Percentiles rank a stretch among this genome's conserved stretches.
These are phyloP conservation scores for Parauchenoglanis ngamensis DNA, from an alignment of 2,797 vertebrate genomes.

Conservation along the genomic window DNA sequence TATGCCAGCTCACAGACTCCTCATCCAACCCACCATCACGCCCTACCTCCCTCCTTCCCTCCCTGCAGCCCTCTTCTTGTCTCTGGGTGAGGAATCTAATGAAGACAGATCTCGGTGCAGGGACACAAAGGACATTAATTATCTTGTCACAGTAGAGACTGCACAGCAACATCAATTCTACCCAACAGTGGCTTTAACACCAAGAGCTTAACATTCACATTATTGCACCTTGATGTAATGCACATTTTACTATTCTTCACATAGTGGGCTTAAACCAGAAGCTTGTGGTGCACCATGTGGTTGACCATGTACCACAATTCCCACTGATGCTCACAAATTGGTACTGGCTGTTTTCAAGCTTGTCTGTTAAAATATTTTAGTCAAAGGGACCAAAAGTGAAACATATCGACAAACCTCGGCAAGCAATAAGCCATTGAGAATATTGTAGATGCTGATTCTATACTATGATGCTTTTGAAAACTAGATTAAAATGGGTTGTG, in stretches of 20 bases:
- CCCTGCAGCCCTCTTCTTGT: background rate
- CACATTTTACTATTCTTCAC: background rate
- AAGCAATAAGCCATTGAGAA: background rate
- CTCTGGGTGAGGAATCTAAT: constrained; percentile 30
- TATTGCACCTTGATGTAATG: background rate
- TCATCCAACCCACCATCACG: background rate
- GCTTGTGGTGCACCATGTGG: background rate
- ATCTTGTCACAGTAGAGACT: constrained; percentile 23
- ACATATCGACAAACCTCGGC: background rate
- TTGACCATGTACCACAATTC: background rate
- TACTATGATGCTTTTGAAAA: background rate
- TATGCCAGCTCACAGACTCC: constrained; percentile 14
- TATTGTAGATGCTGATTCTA: background rate
- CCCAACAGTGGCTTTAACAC: background rate
- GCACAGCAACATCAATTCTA: background rate
- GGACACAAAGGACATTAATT: constrained; percentile 38
- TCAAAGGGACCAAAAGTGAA: background rate
- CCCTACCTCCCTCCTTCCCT: background rate
- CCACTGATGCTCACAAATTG: background rate
- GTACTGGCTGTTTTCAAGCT: background rate
- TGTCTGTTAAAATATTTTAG: background rate
- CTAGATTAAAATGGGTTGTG: background rate
- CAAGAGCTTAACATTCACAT: background rate
- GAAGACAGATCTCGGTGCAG: constrained; percentile 31
- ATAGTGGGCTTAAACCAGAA: background rate